Evolutionary conservation across 2,888 invertebrate genomes (phyloP).

Genomic region (Leistus spinibarbis): DNA sequence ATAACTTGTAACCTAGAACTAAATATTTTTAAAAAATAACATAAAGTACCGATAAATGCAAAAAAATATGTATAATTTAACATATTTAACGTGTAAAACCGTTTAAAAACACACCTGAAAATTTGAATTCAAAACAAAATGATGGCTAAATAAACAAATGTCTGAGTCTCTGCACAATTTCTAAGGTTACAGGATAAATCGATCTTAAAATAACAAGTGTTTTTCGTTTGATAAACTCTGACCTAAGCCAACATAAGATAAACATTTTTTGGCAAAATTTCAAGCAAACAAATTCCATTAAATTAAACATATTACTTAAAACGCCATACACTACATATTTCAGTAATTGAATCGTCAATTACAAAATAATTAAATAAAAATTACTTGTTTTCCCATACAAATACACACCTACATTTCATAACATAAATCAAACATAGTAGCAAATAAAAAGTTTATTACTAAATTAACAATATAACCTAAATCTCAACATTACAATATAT

Average conservation of each 20-base stretch:
- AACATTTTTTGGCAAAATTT: constrained; percentile 3
- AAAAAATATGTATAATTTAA: too few species aligned
- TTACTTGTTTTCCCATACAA: neutral
- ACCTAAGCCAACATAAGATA: constrained; percentile 12
- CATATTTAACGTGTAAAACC: too few species aligned
- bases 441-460: neutral
- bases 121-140: too few species aligned
- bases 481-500: neutral
- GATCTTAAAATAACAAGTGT: constrained; percentile 8
- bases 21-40: too few species aligned
- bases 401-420: neutral
- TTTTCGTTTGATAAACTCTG: constrained; percentile 8
- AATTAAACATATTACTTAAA: neutral
- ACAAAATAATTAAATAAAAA: neutral
- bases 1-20: neutral
- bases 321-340: neutral
- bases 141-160: too few species aligned
- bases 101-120: too few species aligned
- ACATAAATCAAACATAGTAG: neutral
- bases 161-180: neutral
- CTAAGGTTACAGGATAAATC: neutral
- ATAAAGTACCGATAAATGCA: too few species aligned
- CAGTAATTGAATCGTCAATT: neutral
- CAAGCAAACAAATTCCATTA: neutral
- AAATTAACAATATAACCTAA: neutral